A percentile compares a stretch with the other conserved stretches of the same genome.
These are phyloP conservation scores for Mesaphorura yosii DNA, from an alignment of 1,140 invertebrate species.

Conservation along the genomic window DNA sequence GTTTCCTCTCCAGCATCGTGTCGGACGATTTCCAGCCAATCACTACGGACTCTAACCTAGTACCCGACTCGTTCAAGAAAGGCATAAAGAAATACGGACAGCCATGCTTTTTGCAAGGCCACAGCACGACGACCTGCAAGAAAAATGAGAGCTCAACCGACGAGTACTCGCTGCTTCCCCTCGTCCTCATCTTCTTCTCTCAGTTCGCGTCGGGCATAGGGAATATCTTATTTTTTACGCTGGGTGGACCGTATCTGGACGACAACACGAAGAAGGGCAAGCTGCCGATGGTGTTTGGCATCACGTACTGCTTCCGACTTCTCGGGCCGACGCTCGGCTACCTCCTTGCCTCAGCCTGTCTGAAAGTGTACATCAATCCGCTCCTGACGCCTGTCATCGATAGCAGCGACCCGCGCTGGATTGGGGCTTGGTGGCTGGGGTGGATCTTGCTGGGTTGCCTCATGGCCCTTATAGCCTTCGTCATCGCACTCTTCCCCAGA, in stretches of 20 bases:
- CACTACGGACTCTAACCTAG: neutral
- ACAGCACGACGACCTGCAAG: too few species aligned
- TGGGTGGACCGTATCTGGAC: constrained; percentile 57
- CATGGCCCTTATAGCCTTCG: constrained; percentile 47
- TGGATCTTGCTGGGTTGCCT: constrained; percentile 54
- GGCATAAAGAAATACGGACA: too few species aligned
- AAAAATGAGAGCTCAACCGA: constrained; percentile 1
- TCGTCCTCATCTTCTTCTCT: constrained; percentile 53
- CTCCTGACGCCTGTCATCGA: constrained; percentile 53
- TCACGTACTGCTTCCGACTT: constrained; percentile 44
- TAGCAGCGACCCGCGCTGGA: constrained; percentile 57
- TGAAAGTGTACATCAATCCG: constrained; percentile 57
- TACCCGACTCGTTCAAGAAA: neutral
- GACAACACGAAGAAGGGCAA: constrained; percentile 57
- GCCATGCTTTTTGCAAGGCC: too few species aligned
- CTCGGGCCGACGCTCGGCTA: constrained; percentile 60
- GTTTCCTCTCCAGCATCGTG: neutral
- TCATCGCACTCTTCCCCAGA: constrained; percentile 52
- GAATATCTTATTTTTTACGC: constrained; percentile 52
- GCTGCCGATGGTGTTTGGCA: constrained; percentile 50
- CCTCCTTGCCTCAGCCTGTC: constrained; percentile 52
- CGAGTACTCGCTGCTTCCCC: constrained; percentile 36
- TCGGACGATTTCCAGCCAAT: neutral
- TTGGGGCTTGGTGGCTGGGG: constrained; percentile 66
- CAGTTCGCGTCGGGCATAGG: constrained; percentile 58